phyloP scores from a whole-genome alignment of 2,113 vertebrate genomes.

The Furnarius figulus region DNA sequence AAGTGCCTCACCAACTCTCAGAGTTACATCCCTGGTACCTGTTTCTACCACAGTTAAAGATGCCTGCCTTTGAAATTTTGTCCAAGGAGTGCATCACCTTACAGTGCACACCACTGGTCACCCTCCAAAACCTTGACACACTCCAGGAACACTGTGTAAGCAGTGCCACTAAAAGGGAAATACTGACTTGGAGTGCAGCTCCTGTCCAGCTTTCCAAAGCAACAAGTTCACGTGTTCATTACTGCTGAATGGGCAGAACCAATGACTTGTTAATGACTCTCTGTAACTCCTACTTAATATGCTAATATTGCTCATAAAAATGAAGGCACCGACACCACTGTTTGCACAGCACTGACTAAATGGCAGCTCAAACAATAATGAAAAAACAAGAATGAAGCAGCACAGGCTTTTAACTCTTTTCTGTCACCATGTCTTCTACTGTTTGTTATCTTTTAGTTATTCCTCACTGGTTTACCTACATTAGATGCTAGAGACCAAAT shows the following conservation, averaged over 20 bases:
- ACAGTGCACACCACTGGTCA: not conserved
- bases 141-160: not conserved
- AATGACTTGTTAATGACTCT: not conserved
- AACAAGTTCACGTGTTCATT: not conserved
- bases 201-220: not conserved
- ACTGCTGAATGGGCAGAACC: not conserved
- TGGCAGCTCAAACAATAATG: not conserved
- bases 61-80: not conserved
- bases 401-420: not conserved
- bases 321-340: not conserved
- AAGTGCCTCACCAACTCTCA: not conserved
- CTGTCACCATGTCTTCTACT: not conserved
- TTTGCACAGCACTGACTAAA: slow-evolving; percentile 4
- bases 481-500: not conserved
- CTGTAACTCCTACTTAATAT: not conserved
- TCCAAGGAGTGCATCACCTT: not conserved
- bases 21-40: not conserved
- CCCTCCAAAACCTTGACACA: not conserved
- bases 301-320: not conserved
- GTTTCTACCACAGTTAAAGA: not conserved
- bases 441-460: not conserved
- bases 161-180: not conserved
- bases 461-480: not conserved
- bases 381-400: not conserved
- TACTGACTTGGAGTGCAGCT: not conserved